A percentile compares a stretch with the other conserved stretches of the same genome.
phyloP scores from a whole-genome alignment of 2,113 vertebrate genomes.

The Siniperca chuatsi region DNA sequence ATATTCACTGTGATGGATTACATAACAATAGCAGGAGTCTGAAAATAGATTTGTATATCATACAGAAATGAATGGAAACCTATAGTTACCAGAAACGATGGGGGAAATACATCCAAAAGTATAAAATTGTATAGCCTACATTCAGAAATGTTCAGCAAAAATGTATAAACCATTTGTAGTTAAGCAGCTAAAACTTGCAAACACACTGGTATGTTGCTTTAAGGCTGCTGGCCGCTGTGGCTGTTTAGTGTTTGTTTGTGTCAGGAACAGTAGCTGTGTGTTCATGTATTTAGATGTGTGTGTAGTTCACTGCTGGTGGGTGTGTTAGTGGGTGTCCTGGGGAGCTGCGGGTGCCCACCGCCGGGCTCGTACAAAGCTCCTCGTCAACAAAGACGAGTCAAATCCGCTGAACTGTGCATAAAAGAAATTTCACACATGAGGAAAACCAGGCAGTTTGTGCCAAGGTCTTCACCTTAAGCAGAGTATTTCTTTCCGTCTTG shows the following conservation, averaged over 20 bases:
- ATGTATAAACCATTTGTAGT: background rate
- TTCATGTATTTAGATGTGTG: conserved; percentile 2
- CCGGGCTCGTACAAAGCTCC: conserved; percentile 40
- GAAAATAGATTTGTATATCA: background rate
- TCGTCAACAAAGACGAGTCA: conserved; percentile 73
- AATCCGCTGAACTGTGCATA: conserved; percentile 69
- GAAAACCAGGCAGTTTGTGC: conserved; percentile 44
- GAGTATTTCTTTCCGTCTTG: conserved; percentile 55
- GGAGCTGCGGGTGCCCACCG: conserved; percentile 23
- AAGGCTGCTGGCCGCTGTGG: background rate
- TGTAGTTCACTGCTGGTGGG: conserved; percentile 18
- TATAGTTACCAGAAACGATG: background rate
- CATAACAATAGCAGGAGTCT: background rate
- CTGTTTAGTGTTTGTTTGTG: background rate
- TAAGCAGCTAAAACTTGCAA: background rate
- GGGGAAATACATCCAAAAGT: background rate
- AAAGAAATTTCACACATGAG: conserved; percentile 78
- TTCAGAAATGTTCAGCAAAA: background rate
- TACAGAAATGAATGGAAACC: background rate
- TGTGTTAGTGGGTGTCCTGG: conserved; percentile 29
- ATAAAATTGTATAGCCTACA: background rate
- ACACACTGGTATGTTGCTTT: background rate
- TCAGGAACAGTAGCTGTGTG: background rate
- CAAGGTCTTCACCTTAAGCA: conserved; percentile 58
- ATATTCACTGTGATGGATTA: background rate